phyloP scores from a whole-genome alignment of 2,888 invertebrate genomes.

The Lordiphosa fenestrarum region DNA sequence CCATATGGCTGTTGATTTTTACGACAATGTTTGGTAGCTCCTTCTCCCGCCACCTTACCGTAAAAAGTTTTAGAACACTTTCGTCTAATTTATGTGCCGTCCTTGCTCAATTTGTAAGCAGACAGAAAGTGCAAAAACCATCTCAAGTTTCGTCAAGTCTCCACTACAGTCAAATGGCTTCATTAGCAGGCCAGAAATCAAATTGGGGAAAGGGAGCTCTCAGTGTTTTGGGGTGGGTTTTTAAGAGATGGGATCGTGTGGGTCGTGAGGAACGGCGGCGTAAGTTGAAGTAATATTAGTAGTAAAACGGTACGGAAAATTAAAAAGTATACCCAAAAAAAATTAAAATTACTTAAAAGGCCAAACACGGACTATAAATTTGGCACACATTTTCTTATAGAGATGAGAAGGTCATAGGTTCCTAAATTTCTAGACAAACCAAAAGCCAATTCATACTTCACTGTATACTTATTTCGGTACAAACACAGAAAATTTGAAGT shows the following conservation, averaged over 20 bases:
- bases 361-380: too few relatives aligned
- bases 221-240: background rate
- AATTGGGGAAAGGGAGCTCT: slow-evolving; percentile 4
- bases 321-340: too few relatives aligned
- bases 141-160: slow-evolving; percentile 40
- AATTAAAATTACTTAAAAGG: too few relatives aligned
- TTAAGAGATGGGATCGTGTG: slow-evolving; percentile 5
- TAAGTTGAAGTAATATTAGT: too few relatives aligned
- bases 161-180: slow-evolving; percentile 36
- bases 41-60: background rate
- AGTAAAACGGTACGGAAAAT: too few relatives aligned
- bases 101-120: slow-evolving; percentile 43
- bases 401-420: too few relatives aligned
- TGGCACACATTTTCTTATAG: too few relatives aligned
- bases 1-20: slow-evolving; percentile 71
- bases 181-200: slow-evolving; percentile 27
- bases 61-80: slow-evolving; percentile 34
- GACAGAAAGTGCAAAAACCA: slow-evolving; percentile 4
- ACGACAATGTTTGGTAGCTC: slow-evolving; percentile 43
- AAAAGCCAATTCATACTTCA: too few relatives aligned
- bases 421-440: too few relatives aligned
- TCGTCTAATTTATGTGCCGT: slow-evolving; percentile 43
- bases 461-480: too few relatives aligned
- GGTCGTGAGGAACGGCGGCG: background rate
- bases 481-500: too few relatives aligned